Percentiles rank a stretch among this genome's conserved stretches.
phyloP scores from a whole-genome alignment of 2,888 invertebrate species.

The Anarsia innoxiella region DNA sequence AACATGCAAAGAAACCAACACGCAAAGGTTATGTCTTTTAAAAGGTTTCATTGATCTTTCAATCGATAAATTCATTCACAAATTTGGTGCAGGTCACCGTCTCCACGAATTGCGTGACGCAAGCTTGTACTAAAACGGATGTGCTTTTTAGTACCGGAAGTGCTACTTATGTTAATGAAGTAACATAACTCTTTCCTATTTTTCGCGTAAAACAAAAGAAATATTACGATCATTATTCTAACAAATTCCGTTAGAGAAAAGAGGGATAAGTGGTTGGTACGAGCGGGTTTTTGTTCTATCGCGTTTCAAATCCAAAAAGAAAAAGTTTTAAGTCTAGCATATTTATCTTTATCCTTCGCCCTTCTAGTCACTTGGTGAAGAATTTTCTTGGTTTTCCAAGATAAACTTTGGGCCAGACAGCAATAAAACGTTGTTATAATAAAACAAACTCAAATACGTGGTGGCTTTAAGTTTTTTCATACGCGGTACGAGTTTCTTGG shows the following conservation, averaged over 20 bases:
- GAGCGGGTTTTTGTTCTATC: no score
- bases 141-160: slow-evolving; percentile 4
- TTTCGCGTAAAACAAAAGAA: no score
- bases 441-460: slow-evolving; percentile 7
- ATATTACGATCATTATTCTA: no score
- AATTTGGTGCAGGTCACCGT: slow-evolving; percentile 5
- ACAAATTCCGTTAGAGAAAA: no score
- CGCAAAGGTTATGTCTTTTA: slow-evolving; percentile 7
- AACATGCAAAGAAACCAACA: slow-evolving; percentile 9
- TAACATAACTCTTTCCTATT: no score
- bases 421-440: no score
- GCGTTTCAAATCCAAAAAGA: neutral
- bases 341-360: neutral
- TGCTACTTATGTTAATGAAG: no score
- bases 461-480: slow-evolving; percentile 3
- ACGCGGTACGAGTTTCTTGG: neutral
- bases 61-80: slow-evolving; percentile 12
- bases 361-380: neutral
- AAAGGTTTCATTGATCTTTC: slow-evolving; percentile 1
- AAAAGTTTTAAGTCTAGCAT: neutral
- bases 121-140: slow-evolving; percentile 1
- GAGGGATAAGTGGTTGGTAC: no score
- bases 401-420: no score
- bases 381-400: neutral
- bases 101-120: slow-evolving; percentile 5